Percentiles rank a stretch among this genome's conserved stretches.
phyloP scores from a whole-genome alignment of 2,888 invertebrate species.

The Seira ritae region DNA sequence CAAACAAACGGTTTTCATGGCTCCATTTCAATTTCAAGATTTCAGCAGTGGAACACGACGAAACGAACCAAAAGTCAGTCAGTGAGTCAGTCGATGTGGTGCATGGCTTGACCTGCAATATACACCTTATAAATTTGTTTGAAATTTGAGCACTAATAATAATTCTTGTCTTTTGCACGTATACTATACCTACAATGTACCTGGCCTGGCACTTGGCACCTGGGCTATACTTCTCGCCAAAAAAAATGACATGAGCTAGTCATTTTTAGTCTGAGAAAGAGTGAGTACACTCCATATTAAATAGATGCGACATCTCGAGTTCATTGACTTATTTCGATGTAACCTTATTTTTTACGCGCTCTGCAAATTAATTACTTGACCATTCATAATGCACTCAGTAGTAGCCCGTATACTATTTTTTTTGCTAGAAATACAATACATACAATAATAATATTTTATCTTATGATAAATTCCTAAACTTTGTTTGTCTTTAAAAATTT shows the following conservation, averaged over 20 bases:
- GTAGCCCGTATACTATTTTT: slow-evolving; percentile 29
- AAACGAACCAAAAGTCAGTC: too few species aligned
- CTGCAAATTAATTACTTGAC: slow-evolving; percentile 59
- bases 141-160: not conserved
- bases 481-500: too few species aligned
- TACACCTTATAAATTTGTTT: not conserved
- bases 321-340: slow-evolving; percentile 54
- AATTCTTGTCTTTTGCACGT: not conserved
- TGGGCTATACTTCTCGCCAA: not conserved
- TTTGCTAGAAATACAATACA: slow-evolving; percentile 17
- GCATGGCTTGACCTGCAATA: too few species aligned
- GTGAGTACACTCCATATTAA: not conserved
- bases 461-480: too few species aligned
- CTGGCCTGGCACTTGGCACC: not conserved
- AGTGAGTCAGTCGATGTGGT: too few species aligned
- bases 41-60: too few species aligned
- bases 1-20: too few species aligned
- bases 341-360: slow-evolving; percentile 59
- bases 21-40: too few species aligned
- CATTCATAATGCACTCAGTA: slow-evolving; percentile 52
- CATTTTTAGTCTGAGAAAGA: not conserved
- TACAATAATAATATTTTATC: too few species aligned
- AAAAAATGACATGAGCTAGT: slow-evolving; percentile 25
- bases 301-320: slow-evolving; percentile 57
- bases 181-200: slow-evolving; percentile 12